These are phyloP conservation scores for Stegodyphus dumicola DNA, from an alignment of 1,140 invertebrate species.

Conservation along the genomic window DNA sequence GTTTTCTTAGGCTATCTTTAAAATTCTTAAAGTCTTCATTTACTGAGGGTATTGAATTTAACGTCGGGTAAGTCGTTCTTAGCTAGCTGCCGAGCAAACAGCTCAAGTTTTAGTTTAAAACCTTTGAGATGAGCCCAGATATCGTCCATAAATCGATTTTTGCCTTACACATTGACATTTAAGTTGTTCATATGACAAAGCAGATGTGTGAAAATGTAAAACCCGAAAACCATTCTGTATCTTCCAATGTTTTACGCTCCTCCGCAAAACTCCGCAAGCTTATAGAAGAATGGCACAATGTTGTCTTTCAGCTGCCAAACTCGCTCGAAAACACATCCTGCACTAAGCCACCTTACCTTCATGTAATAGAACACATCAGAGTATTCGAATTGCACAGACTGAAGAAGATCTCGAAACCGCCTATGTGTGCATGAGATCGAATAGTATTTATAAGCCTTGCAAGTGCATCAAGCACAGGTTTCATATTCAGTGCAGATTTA, in stretches of 20 bases:
- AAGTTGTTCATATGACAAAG: neutral
- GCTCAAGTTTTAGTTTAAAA: neutral
- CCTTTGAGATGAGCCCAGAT: neutral
- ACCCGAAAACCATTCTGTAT: neutral
- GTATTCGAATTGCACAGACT: too few relatives aligned
- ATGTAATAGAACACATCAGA: too few relatives aligned
- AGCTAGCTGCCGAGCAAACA: neutral
- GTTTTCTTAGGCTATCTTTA: neutral
- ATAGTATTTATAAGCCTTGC: too few relatives aligned
- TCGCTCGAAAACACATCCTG: too few relatives aligned
- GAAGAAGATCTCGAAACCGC: too few relatives aligned
- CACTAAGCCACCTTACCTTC: too few relatives aligned
- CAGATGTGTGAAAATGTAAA: neutral
- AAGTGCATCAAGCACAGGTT: too few relatives aligned
- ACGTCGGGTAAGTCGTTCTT: neutral
- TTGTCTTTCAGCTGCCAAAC: neutral
- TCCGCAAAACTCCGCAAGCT: neutral
- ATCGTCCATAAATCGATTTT: neutral
- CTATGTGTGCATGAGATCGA: too few relatives aligned
- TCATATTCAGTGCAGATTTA: too few relatives aligned
- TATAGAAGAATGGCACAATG: neutral
- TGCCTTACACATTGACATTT: neutral
- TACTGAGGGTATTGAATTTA: conserved; percentile 1
- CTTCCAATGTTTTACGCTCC: neutral
- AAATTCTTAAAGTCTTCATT: neutral